Percentiles rank a stretch among this genome's conserved stretches.
phyloP scores from a whole-genome alignment of 1,140 invertebrate genomes.

The Glossosoma conforme region DNA sequence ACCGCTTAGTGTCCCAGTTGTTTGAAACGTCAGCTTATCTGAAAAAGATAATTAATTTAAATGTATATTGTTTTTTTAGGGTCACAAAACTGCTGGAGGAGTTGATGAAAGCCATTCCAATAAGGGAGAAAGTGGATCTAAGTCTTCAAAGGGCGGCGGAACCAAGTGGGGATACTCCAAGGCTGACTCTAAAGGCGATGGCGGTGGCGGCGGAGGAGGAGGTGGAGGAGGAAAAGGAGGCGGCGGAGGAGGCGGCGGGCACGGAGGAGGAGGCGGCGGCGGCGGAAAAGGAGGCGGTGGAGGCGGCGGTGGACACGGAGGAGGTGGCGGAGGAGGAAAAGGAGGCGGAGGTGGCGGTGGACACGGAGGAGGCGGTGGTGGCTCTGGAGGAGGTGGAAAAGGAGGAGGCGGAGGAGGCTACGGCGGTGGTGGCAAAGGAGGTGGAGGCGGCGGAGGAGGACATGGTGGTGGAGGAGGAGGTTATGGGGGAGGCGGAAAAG shows the following conservation, averaged over 20 bases:
- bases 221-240: slow-evolving; percentile 24
- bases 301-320: slow-evolving; percentile 12
- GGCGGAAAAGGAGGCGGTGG: slow-evolving; percentile 15
- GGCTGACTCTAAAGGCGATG: slow-evolving; percentile 35
- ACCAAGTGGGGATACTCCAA: slow-evolving; percentile 56
- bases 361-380: slow-evolving; percentile 15
- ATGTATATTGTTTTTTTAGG: slow-evolving; percentile 37
- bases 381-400: slow-evolving; percentile 15
- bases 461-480: slow-evolving; percentile 3
- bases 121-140: slow-evolving; percentile 43
- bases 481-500: not conserved
- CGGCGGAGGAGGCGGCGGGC: slow-evolving; percentile 2
- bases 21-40: too few species aligned
- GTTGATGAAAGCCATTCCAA: slow-evolving; percentile 52
- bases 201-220: slow-evolving; percentile 49
- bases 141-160: slow-evolving; percentile 47
- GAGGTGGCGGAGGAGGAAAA: slow-evolving; percentile 1
- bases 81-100: slow-evolving; percentile 51
- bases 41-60: too few species aligned
- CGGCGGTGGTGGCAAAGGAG: slow-evolving; percentile 5
- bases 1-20: too few species aligned
- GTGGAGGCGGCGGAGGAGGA: slow-evolving; percentile 3
- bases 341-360: slow-evolving; percentile 5
- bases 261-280: slow-evolving; percentile 7
- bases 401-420: slow-evolving; percentile 6